These are phyloP conservation scores for Thumatha senex DNA, from an alignment of 2,888 invertebrate species.

Conservation along the genomic window DNA sequence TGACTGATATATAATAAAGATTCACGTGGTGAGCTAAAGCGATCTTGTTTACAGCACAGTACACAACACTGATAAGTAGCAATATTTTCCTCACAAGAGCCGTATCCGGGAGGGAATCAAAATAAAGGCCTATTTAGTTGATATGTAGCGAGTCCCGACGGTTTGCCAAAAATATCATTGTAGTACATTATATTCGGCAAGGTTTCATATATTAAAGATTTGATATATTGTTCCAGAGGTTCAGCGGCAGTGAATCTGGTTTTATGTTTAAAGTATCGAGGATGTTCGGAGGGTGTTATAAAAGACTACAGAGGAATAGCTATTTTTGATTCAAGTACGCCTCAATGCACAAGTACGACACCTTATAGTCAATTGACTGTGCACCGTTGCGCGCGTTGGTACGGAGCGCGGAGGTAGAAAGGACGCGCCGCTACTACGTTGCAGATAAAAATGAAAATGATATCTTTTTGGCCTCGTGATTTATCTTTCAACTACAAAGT, in stretches of 20 bases:
- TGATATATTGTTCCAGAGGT: background rate
- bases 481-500: no score
- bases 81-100: background rate
- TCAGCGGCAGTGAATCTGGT: background rate
- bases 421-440: no score
- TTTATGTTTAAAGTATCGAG: background rate
- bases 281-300: background rate
- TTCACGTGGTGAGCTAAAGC: no score
- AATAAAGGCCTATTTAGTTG: constrained; percentile 8
- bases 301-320: background rate
- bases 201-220: background rate
- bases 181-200: background rate
- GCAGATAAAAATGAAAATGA: no score
- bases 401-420: no score
- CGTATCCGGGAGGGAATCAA: background rate
- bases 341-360: no score
- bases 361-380: no score
- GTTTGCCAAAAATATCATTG: background rate
- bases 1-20: no score
- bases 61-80: background rate
- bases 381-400: no score
- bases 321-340: background rate
- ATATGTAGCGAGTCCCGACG: background rate
- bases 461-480: no score
- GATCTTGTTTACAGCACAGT: background rate